Conservation (phyloP, 2,888 invertebrate genomes). For the Lysandra bellargus region DNA sequence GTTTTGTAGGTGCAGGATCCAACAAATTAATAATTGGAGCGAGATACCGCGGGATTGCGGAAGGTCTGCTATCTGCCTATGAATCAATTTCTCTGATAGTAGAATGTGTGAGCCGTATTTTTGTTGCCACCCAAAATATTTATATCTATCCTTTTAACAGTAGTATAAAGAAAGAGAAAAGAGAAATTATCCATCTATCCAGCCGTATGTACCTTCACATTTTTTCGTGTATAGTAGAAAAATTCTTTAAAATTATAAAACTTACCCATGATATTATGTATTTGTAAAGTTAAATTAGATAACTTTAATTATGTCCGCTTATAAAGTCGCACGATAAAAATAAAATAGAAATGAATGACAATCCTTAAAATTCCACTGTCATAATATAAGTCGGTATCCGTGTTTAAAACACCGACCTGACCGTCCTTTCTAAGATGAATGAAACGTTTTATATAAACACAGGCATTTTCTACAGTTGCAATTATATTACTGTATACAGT, state of each 20-base stretch:
- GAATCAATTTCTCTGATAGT: too few species aligned
- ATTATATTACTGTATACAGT: background rate
- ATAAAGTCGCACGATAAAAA: background rate
- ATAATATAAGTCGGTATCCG: background rate
- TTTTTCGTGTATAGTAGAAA: background rate
- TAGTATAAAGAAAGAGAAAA: too few species aligned
- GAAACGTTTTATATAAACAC: background rate
- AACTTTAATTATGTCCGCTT: background rate
- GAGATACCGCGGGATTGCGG: too few species aligned
- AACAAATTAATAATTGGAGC: too few species aligned
- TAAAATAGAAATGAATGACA: background rate
- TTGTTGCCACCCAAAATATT: too few species aligned
- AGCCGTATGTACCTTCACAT: too few species aligned
- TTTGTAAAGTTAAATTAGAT: background rate
- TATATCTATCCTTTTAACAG: too few species aligned
- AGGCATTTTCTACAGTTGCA: background rate
- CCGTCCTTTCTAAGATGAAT: background rate
- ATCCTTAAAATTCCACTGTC: background rate
- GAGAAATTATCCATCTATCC: too few species aligned
- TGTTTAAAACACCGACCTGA: background rate
- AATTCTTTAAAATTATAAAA: background rate
- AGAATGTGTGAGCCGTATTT: too few species aligned
- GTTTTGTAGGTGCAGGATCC: too few species aligned
- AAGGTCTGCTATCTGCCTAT: too few species aligned
- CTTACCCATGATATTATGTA: background rate